Base-by-base conservation (phyloP, 2,797 vertebrate species). In the Pantherophis alleghaniensis region DNA sequence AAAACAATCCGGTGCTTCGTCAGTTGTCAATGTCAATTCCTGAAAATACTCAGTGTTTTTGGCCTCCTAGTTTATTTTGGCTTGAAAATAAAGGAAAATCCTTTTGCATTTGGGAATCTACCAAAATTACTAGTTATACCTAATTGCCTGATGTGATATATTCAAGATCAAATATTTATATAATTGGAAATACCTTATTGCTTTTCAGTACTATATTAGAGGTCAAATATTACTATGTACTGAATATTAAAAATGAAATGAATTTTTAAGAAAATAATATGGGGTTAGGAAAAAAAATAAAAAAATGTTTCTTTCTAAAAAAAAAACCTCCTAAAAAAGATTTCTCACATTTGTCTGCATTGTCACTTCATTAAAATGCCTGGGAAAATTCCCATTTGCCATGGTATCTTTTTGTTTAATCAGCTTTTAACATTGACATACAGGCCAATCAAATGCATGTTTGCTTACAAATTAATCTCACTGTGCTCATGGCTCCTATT, bases 21-120 rank as follows among this genome's bases (percentile, higher is more conserved):
- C 47, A 74, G 56, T 90, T 92, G 89, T 90, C 59, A 83, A 6
- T 79, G 63, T 87, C 86, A 90, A 63, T 55, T 57, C 56, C 63
- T 90, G 32, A 90, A 88, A 94, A 55, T 32, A 56, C 69, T 20
- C 32, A 87, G 22, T n/a, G 56, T 42, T 32, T 55, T 74, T 69
- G 86, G 0, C 93, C 7, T 5, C 91, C 94, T 95, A 89, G n/a
- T 60, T 94, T 92, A n/a, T 56, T 90, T 88, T 94, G 91, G n/a
- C 56, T 94, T 55, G 47, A 61, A 66, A 92, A 32, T 88, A 92
- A 90, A 92, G 83, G 14, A 28, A 24, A 24, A 88, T 24, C 42
- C 66, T 92, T 66, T 92, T 51, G 69, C 26, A 94, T 92, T 4
- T 4, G 16, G 83, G 1, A 92, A 4, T 91, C n/a, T 95, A 26